These are phyloP conservation scores for Brachionus paranguensis DNA, from an alignment of 1,140 invertebrate species.

Conservation along the genomic window DNA sequence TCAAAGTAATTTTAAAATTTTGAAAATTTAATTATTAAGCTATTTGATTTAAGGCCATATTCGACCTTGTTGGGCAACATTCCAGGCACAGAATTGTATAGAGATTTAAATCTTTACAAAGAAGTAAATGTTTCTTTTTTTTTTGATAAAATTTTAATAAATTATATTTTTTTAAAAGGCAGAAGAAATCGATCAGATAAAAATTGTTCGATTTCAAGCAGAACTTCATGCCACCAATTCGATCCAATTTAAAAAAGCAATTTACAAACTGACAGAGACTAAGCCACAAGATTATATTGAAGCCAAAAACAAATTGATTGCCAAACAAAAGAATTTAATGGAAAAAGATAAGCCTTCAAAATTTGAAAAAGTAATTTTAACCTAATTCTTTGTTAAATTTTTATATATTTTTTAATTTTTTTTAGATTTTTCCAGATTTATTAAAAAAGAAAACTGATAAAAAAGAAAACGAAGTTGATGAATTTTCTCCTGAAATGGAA, in stretches of 20 bases:
- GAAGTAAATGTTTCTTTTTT: background rate
- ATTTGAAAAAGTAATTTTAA: background rate
- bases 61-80: slow-evolving; percentile 37
- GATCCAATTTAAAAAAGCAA: background rate
- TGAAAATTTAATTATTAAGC: background rate
- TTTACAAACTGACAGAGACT: background rate
- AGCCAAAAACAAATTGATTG: background rate
- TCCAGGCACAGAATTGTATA: slow-evolving; percentile 40
- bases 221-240: slow-evolving; percentile 15
- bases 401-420: too few species aligned
- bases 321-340: background rate
- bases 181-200: slow-evolving; percentile 18
- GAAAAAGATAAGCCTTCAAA: background rate
- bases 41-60: background rate
- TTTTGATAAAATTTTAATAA: too few species aligned
- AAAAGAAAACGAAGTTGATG: too few species aligned
- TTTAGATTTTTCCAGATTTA: too few species aligned
- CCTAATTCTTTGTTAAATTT: too few species aligned
- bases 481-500: too few species aligned
- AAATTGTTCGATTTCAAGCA: slow-evolving; percentile 11
- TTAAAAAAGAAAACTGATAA: too few species aligned
- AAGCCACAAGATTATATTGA: background rate
- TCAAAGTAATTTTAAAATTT: slow-evolving; percentile 55
- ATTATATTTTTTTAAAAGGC: background rate
- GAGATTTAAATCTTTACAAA: slow-evolving; percentile 12